Conservation (phyloP, 37 sponge, comb jelly and placozoan species). For the Cliona cf. orientalis region DNA sequence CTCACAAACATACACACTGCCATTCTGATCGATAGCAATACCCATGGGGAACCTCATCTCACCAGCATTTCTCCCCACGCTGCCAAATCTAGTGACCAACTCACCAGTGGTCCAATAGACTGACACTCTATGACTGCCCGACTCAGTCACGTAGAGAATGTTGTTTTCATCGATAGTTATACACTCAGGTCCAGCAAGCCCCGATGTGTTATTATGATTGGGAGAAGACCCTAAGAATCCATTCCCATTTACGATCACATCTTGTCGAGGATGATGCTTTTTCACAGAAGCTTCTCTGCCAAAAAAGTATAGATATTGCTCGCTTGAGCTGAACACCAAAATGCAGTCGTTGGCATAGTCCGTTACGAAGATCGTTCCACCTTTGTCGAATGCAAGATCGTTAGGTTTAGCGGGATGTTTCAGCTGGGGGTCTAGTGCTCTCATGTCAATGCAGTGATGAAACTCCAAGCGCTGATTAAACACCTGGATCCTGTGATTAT, state of each 20-base stretch:
- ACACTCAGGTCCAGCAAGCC: conserved; percentile 10
- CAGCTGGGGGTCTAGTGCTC: not conserved
- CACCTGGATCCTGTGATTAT: conserved; percentile 40
- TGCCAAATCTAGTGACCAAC: conserved; percentile 16
- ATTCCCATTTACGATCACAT: no score
- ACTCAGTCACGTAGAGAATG: conserved; percentile 27
- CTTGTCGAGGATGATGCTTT: no score
- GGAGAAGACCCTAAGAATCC: no score
- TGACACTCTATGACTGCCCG: conserved; percentile 32
- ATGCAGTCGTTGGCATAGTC: conserved; percentile 34
- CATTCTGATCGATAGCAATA: conserved; percentile 3
- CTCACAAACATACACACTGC: conserved; percentile 16
- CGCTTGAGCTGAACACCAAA: not conserved
- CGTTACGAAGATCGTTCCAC: not conserved
- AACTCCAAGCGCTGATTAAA: not conserved
- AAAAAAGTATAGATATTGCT: not conserved
- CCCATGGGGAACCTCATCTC: conserved; percentile 20
- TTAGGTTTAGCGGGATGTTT: not conserved
- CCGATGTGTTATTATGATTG: no score
- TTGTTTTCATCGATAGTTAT: conserved; percentile 17
- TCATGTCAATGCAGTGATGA: not conserved
- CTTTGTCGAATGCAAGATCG: not conserved
- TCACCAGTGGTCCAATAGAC: conserved; percentile 12
- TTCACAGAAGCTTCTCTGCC: no score
- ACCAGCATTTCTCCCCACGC: not conserved